Evolutionary conservation across 2,888 invertebrate genomes (phyloP).

Genomic region (Lithophane ornitopus): DNA sequence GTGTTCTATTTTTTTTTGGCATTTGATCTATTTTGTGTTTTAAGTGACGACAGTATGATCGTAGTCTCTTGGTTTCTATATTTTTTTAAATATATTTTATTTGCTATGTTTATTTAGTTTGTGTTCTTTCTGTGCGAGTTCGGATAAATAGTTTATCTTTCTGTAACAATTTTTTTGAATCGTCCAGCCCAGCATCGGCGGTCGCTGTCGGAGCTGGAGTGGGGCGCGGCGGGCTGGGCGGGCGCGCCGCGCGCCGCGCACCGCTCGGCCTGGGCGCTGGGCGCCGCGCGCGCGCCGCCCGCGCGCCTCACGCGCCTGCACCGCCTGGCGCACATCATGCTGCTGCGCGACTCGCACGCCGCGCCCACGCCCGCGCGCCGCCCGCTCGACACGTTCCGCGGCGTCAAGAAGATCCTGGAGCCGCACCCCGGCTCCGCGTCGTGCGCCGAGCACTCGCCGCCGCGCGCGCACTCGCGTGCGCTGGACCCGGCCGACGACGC

Average conservation of each 20-base stretch:
- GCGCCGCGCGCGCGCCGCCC: slow-evolving; percentile 76
- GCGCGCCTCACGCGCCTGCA: slow-evolving; percentile 89
- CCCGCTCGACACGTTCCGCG: slow-evolving; percentile 94
- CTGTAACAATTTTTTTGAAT: not conserved
- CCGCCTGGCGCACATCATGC: slow-evolving; percentile 96
- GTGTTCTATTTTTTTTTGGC: not conserved
- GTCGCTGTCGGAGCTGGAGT: slow-evolving; percentile 93
- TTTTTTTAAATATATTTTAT: not conserved
- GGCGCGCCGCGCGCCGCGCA: slow-evolving; percentile 56
- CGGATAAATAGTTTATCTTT: not conserved
- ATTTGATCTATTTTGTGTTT: not conserved
- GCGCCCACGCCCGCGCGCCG: slow-evolving; percentile 92
- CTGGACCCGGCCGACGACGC: slow-evolving; percentile 72
- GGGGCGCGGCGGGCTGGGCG: slow-evolving; percentile 85
- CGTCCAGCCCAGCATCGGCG: slow-evolving; percentile 92
- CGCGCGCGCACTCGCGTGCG: slow-evolving; percentile 70
- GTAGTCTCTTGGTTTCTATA: not conserved
- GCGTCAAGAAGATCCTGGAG: slow-evolving; percentile 95
- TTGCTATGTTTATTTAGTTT: not conserved
- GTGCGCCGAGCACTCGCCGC: slow-evolving; percentile 94
- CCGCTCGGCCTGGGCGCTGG: slow-evolving; percentile 77
- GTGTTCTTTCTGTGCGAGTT: not conserved
- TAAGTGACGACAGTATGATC: not conserved
- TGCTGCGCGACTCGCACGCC: slow-evolving; percentile 95
- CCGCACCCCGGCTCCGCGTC: slow-evolving; percentile 92